Evolutionary conservation across 2,888 invertebrate species (phyloP).

Genomic region (Hoplodrina ambigua): DNA sequence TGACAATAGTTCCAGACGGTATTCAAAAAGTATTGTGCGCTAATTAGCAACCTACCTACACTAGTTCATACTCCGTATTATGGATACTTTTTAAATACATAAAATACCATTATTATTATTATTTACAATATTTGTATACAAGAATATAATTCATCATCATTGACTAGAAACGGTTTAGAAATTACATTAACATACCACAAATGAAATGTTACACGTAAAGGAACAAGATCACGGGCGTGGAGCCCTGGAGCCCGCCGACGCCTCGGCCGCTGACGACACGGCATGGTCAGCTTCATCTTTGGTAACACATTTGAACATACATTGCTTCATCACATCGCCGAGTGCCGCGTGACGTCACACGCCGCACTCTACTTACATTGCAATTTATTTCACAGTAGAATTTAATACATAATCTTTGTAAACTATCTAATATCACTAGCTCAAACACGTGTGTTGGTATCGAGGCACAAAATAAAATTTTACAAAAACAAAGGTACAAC

Average conservation of each 20-base stretch:
- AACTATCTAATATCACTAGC: slow-evolving; percentile 88
- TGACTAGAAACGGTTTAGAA: slow-evolving; percentile 88
- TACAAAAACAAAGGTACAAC: slow-evolving; percentile 81
- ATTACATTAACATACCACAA: slow-evolving; percentile 72
- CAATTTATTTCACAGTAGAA: slow-evolving; percentile 62
- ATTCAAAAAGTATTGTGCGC: slow-evolving; percentile 81
- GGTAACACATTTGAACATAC: slow-evolving; percentile 86
- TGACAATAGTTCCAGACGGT: slow-evolving; percentile 46
- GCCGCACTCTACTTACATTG: slow-evolving; percentile 26
- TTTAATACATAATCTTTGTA: slow-evolving; percentile 76
- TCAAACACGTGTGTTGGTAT: slow-evolving; percentile 71
- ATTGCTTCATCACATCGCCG: slow-evolving; percentile 67
- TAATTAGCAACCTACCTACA: slow-evolving; percentile 80
- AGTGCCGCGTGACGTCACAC: slow-evolving; percentile 33
- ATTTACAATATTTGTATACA: slow-evolving; percentile 86
- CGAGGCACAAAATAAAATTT: slow-evolving; percentile 87
- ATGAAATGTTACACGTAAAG: slow-evolving; percentile 75
- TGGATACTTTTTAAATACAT: slow-evolving; percentile 81
- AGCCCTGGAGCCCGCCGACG: slow-evolving; percentile 41
- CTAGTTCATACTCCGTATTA: slow-evolving; percentile 68
- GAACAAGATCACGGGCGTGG: slow-evolving; percentile 73
- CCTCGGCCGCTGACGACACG: slow-evolving; percentile 56
- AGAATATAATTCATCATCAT: slow-evolving; percentile 78
- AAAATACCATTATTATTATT: slow-evolving; percentile 78
- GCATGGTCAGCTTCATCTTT: slow-evolving; percentile 85